Conservation (phyloP, 2,113 vertebrate genomes). For the Gorilla gorilla region DNA sequence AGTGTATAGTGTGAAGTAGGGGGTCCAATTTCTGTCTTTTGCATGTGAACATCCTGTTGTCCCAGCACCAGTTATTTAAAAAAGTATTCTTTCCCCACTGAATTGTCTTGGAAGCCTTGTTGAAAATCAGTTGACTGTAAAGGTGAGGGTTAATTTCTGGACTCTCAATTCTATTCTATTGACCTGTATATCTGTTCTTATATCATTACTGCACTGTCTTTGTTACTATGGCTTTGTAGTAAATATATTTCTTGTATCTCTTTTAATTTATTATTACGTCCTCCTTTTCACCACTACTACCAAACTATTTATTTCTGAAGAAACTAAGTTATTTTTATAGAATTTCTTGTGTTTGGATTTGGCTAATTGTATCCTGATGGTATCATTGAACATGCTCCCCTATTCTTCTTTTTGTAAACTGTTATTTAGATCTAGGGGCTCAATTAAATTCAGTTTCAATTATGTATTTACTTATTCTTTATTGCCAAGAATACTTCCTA, state of each 20-base stretch:
- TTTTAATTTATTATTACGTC: neutral
- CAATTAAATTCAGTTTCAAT: neutral
- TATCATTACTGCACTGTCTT: neutral
- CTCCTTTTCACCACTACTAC: neutral
- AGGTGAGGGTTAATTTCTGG: neutral
- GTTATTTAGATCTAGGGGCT: neutral
- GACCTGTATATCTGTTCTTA: neutral
- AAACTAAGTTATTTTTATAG: neutral
- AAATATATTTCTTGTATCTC: neutral
- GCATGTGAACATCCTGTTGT: neutral
- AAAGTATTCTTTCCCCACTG: neutral
- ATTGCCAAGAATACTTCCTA: neutral
- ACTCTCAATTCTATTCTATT: neutral
- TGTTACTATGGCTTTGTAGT: neutral
- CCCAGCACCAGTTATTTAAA: neutral
- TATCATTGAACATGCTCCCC: neutral
- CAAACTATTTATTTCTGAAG: neutral
- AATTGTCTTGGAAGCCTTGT: neutral
- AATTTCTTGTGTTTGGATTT: neutral
- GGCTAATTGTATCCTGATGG: neutral
- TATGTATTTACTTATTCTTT: neutral
- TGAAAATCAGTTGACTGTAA: neutral
- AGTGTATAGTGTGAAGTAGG: neutral
- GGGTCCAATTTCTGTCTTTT: neutral
- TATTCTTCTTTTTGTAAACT: neutral